Evolutionary conservation across 2,113 vertebrate genomes (phyloP).

Genomic region (Gymnogyps californianus): DNA sequence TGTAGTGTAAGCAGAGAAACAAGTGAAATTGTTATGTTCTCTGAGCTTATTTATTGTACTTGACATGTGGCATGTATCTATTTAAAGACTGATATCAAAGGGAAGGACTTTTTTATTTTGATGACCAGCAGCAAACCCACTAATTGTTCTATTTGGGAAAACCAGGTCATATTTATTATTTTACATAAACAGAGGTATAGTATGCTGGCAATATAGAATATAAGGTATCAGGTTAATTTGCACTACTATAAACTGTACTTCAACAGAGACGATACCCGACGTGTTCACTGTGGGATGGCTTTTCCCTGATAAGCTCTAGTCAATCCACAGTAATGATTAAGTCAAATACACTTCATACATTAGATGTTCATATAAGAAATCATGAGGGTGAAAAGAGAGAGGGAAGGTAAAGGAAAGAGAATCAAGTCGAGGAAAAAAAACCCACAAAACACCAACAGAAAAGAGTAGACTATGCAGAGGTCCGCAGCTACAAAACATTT

Average conservation of each 20-base stretch:
- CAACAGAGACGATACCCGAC: neutral
- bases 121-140: neutral
- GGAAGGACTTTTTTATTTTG: neutral
- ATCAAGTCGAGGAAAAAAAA: neutral
- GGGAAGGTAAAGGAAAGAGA: neutral
- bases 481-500: neutral
- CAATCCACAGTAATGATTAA: neutral
- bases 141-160: neutral
- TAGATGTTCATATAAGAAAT: neutral
- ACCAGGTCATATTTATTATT: neutral
- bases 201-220: neutral
- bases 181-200: neutral
- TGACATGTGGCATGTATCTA: neutral
- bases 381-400: neutral
- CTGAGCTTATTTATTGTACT: neutral
- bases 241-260: neutral
- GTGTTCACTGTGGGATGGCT: neutral
- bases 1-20: neutral
- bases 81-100: neutral
- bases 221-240: neutral
- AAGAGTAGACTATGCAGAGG: neutral
- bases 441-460: neutral
- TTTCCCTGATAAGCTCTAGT: neutral
- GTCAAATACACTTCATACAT: neutral
- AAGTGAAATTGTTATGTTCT: neutral